Evolutionary conservation across 2,113 vertebrate genomes (phyloP), one percentile per base, ranked within the genome.

Genomic region (Onychorhynchus coronatus): DNA sequence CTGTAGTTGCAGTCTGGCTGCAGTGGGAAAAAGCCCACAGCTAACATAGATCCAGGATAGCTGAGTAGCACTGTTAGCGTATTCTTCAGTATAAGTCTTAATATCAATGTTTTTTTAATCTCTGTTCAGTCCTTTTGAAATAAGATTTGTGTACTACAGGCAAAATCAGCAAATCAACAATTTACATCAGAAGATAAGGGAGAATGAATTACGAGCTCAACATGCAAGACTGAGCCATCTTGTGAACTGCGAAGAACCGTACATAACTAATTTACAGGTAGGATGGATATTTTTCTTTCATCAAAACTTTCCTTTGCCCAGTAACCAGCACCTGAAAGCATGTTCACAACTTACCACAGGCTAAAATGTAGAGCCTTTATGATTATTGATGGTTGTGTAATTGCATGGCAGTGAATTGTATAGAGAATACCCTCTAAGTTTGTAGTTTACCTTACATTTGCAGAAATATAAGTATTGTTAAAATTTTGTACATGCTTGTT

Each of bases 81-180:
- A 30, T 50, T 89, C 28, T 39, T 76, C 46, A 37, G 23, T 28
- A 0, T 23, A 49, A 53, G n/a, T 81, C 15, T 67, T 33, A 73
- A 61, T 35, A 35, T 28, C 15, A 35, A 1, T 31, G 30, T 2
- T 37, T 88, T 77, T 94, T 53, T 55, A 67, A 73, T 76, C 19
- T 77, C 21, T 66, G 9, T 67, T 91, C 22, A 19, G 91, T 75
- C 12, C 1, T 27, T 55, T 37, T n/a, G 10, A 53, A 92, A 87
- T 86, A 33, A 93, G 31, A 94, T 58, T 35, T 96, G 7, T 96
- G n/a, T 95, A 65, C 98, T 98, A 56, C 97, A 99, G 99, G 88
- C 99, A 99, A 94, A 99, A 99, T 96, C 99, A 99, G 92, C 99
- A 99, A 97, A 99, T 99, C 85, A 97, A 98, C 78, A 98, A 98